Evolutionary conservation across 2,888 invertebrate genomes (phyloP).

Genomic region (Cistogaster globosa): DNA sequence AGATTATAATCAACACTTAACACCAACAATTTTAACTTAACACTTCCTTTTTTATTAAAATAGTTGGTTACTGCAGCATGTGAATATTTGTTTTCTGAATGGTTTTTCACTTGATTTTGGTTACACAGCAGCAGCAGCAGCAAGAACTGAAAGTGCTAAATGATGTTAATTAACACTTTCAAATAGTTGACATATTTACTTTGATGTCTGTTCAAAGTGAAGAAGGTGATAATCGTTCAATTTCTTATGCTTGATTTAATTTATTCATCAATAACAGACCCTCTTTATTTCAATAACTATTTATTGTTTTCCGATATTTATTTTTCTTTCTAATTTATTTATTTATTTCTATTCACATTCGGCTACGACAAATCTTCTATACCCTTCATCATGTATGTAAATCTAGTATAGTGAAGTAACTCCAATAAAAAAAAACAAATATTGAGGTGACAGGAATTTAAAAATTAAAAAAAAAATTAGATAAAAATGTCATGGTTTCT

Average conservation of each 20-base stretch:
- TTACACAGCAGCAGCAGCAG: background rate
- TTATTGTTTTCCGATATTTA: conserved; percentile 20
- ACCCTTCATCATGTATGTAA: too few relatives aligned
- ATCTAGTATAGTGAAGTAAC: too few relatives aligned
- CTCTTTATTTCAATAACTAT: background rate
- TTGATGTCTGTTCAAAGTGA: conserved; percentile 23
- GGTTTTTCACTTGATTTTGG: background rate
- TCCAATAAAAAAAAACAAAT: too few relatives aligned
- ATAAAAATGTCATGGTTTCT: too few relatives aligned
- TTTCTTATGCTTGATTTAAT: conserved; percentile 60
- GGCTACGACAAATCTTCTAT: too few relatives aligned
- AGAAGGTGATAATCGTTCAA: conserved; percentile 44
- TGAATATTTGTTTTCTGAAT: too few relatives aligned
- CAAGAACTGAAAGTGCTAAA: conserved; percentile 34
- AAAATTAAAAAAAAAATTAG: too few relatives aligned
- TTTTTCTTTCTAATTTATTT: conserved; percentile 1
- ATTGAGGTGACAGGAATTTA: too few relatives aligned
- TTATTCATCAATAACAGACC: conserved; percentile 22
- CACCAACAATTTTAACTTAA: too few relatives aligned
- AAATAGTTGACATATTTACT: conserved; percentile 59
- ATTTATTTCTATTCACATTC: background rate
- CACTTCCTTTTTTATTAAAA: too few relatives aligned
- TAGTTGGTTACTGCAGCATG: too few relatives aligned
- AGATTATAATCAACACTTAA: too few relatives aligned
- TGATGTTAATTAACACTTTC: conserved; percentile 54